A percentile compares a stretch with the other conserved stretches of the same genome.
Conservation (phyloP, 2,888 invertebrate genomes). For the Ormyrus pomaceus region DNA sequence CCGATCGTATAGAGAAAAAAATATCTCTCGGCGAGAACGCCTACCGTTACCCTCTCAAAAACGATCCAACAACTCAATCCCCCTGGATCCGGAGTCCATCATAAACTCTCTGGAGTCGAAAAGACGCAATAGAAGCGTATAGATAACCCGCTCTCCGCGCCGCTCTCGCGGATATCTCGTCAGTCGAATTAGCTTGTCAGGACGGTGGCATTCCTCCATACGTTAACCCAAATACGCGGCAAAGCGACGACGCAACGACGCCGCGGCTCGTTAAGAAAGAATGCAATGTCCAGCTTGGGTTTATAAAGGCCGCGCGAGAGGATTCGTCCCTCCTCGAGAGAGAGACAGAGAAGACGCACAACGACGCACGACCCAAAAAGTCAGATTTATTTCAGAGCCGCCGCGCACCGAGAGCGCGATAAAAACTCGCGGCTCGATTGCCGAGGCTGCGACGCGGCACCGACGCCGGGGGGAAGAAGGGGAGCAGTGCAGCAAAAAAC, state of each 20-base stretch:
- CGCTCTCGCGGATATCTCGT: conserved; percentile 12
- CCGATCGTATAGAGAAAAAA: too few relatives aligned
- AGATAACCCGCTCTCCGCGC: background rate
- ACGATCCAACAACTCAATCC: background rate
- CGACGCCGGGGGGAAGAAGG: too few relatives aligned
- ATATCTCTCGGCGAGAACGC: background rate
- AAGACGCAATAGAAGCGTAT: background rate
- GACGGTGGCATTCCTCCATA: conserved; percentile 70
- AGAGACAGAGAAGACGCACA: background rate
- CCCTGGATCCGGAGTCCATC: background rate
- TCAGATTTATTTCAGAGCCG: conserved; percentile 48
- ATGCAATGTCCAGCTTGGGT: conserved; percentile 59
- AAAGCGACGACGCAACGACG: background rate
- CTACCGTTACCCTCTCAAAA: background rate
- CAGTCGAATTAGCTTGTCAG: conserved; percentile 66
- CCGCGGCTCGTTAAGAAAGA: conserved; percentile 69
- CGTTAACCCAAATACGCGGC: conserved; percentile 70
- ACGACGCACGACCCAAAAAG: conserved; percentile 49
- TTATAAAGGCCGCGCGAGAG: background rate
- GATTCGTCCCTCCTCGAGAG: conserved; percentile 6
- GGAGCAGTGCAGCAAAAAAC: background rate
- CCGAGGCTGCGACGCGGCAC: too few relatives aligned
- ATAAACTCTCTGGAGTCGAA: background rate
- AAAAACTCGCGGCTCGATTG: background rate
- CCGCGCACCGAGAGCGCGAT: background rate